Evolutionary conservation across 2,113 vertebrate genomes (phyloP).

Genomic region (Sminthopsis crassicaudata): DNA sequence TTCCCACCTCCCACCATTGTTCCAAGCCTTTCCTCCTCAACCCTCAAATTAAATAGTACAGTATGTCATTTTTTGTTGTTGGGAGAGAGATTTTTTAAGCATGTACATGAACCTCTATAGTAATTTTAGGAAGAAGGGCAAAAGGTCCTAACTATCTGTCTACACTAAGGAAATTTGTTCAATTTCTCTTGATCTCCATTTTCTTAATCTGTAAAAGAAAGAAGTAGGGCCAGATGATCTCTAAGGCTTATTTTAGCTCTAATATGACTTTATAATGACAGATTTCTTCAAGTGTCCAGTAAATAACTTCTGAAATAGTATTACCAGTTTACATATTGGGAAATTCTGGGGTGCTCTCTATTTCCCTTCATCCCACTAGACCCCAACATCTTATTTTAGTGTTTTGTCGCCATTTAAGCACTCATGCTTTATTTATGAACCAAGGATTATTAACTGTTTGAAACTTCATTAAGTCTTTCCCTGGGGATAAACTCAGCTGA

Average conservation of each 20-base stretch:
- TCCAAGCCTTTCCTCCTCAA: conserved; percentile 23
- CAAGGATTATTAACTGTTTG: conserved; percentile 77
- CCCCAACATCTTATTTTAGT: conserved; percentile 65
- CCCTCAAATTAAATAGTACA: conserved; percentile 1
- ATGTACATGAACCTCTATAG: neutral
- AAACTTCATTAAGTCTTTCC: conserved; percentile 82
- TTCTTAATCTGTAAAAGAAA: neutral
- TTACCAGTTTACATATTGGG: neutral
- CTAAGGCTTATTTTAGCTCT: neutral
- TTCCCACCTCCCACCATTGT: neutral
- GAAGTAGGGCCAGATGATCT: neutral
- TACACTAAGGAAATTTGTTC: neutral
- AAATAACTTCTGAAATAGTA: neutral
- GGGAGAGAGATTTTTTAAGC: neutral
- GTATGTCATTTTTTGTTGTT: neutral
- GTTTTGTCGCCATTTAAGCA: conserved; percentile 74
- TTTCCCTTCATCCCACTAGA: conserved; percentile 5
- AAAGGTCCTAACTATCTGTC: neutral
- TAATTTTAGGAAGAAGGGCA: neutral
- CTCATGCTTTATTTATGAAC: conserved; percentile 80
- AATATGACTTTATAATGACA: neutral
- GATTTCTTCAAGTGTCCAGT: neutral
- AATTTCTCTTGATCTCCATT: neutral
- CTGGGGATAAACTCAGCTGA: conserved; percentile 73
- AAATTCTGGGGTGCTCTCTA: neutral